Evolutionary conservation across 2,888 invertebrate species (phyloP), one percentile per base, ranked within the genome.

Genomic region (Augiades crinisus): DNA sequence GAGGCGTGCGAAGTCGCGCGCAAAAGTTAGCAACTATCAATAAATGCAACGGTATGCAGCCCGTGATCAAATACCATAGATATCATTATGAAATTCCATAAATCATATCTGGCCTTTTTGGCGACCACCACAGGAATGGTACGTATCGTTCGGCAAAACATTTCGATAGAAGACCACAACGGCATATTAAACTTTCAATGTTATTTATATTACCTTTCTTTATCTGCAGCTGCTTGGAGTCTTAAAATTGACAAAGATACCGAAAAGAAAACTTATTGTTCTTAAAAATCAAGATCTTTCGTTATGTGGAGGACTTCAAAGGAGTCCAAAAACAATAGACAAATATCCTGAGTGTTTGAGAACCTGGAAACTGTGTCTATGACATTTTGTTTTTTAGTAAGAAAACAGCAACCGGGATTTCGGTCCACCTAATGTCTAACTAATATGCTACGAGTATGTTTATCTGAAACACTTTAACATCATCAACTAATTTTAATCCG

Each of bases 21-120:
- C 27, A 27, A 4, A 27, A 27, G 10, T 27, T 27, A 27, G 10
- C 10, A 2, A 27, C 30, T 14, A 14, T 12, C 8, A 38, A 34
- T 4, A 17, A 33, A 41, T 24, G 10, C 37, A 16, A 21, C 13
- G 49, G 17, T 14, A 41, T 41, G 40, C 47, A 14, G 7, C n/a
- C 22, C 31, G 13, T 10, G 41, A 49, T 49, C 17, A 50, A 43
- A 50, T 50, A 37, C 24, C 50, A 21, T 8, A 50, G 50, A 50
- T 50, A 50, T 50, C 43, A 50, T 50, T 50, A 50, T 43, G 13
- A 43, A 43, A 50, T 50, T 36, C 50, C 50, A 36, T 36, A 19
- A 49, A 41, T 50, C 50, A 50, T 50, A 50, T 30, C 36, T 50
- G 7, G 30, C 21, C 31, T 49, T 50, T 43, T 50, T 50, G 50